Conservation (phyloP, 2,113 vertebrate genomes). For the Terrapene triunguis region DNA sequence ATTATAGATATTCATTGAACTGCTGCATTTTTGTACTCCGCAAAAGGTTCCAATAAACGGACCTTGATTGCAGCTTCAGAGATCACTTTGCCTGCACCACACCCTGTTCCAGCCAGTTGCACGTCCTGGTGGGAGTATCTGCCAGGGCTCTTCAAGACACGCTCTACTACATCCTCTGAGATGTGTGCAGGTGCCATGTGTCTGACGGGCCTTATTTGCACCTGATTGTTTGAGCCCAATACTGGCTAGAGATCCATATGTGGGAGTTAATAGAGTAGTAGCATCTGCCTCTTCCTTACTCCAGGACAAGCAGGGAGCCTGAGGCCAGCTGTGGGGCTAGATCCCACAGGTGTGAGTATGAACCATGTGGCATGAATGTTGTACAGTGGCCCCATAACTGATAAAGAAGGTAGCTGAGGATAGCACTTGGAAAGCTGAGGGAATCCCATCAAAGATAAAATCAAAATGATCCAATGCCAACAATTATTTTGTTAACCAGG, state of each 20-base stretch:
- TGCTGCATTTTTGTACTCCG: not conserved
- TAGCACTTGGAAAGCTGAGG: not conserved
- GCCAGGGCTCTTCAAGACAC: not conserved
- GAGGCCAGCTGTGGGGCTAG: not conserved
- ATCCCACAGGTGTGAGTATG: not conserved
- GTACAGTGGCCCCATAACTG: fast-evolving
- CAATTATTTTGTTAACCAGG: not conserved
- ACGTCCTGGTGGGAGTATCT: not conserved
- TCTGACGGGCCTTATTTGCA: not conserved
- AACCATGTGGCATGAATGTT: not conserved
- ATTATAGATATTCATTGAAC: not conserved
- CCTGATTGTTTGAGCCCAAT: not conserved
- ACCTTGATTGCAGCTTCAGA: not conserved
- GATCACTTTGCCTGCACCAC: not conserved
- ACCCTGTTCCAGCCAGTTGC: not conserved
- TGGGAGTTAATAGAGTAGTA: not conserved
- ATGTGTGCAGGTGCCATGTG: not conserved
- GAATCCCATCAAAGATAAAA: not conserved
- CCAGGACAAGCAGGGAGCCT: not conserved
- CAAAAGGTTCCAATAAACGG: not conserved
- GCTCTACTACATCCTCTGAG: not conserved
- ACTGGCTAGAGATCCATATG: not conserved
- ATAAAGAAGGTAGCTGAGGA: not conserved
- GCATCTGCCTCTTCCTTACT: not conserved
- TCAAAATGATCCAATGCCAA: not conserved